Base-by-base conservation (phyloP, 2,113 vertebrate genomes). In the Cebus imitator region DNA sequence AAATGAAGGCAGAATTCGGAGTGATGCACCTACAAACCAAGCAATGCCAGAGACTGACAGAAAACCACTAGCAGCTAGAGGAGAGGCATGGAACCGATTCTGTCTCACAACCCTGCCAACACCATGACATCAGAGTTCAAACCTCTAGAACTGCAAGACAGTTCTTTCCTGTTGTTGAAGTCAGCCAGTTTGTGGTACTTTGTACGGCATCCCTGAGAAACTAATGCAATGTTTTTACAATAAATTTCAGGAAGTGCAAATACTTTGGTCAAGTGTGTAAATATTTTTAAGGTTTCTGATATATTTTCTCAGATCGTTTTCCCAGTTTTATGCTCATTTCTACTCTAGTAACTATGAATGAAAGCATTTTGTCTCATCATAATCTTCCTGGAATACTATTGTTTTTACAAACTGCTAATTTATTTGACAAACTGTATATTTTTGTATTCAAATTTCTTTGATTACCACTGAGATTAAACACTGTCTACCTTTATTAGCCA, bases 391-490 rank as follows among this genome's bases (percentile, higher is more conserved):
- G 61, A 80, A 96, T 83, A 81, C 10, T 45, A 21, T 66, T 95
- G 76, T n/a, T 96, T 82, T 95, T 37, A 66, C 85, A 80, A 83
- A 96, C 20, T 58, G 79, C 84, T 92, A 95, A 82, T 76, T 89
- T 84, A 89, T 87, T 80, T 88, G 76, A 88, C 75, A 81, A 91
- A 88, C 45, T 78, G 11, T 83, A 8, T 43, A 35, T 91, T 92
- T 95, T 95, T 95, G 37, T 52, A 76, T 80, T 92, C 48, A 81
- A 85, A 97, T 84, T 48, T 76, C 32, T 97, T 91, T 93, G 79
- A 87, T 92, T 90, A 43, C 17, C 52, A 66, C 70, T 84, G 95
- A 97, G 40, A 80, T 95, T 37, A 94, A 96, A 72, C 73, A 58
- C 27, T 93, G 83, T 76, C 64, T 85, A 87, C 12, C 72, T 48